Base-by-base conservation (phyloP, 2,113 vertebrate species). In the Pluvianellus socialis region DNA sequence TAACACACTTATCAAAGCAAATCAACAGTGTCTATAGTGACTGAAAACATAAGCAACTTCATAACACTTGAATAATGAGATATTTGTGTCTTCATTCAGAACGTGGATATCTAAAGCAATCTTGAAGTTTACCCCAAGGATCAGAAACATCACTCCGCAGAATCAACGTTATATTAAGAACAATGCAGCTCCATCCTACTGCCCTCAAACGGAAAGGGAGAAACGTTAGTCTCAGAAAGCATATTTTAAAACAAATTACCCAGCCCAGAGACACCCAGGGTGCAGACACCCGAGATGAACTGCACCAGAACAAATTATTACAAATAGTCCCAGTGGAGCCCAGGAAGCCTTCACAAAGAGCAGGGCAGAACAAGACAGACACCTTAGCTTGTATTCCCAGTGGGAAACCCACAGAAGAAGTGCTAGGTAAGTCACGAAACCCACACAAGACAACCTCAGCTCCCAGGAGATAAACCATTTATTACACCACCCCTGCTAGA, bases 341-440 rank as follows among this genome's bases (percentile, higher is more conserved):
- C 44, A 81, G 70, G 72, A 92, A 50, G 19, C 5, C 18, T 52
- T 61, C 89, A 71, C 66, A 79, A 79, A 35, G 53, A 62, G 73
- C 66, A 58, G 1, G 7, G 30, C 1, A 3, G 52, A 79, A 72
- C 0, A 0, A 67, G 53, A n/a, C 20, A 38, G 62, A 77, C 45
- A 63, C 32, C 35, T 80, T 3, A 80, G 62, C 21, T 81, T 74
- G 40, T 86, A 87, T 81, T 58, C 73, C 40, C 45, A 59, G 22
- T 10, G 49, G 24, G 38, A 72, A 94, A 66, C 15, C 15, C 47
- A 22, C 30, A 65, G 70, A 53, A 58, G 28, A 75, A 71, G 22
- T 4, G 13, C 49, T 19, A 66, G 90, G 18, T 79, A 58, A n/a
- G 65, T 75, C 67, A 63, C 0, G 4, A 79, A 92, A 76, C 16